Percentiles rank a stretch among this genome's conserved stretches.
Evolutionary conservation across 2,113 vertebrate genomes (phyloP).

Genomic region (Ameiurus melas): DNA sequence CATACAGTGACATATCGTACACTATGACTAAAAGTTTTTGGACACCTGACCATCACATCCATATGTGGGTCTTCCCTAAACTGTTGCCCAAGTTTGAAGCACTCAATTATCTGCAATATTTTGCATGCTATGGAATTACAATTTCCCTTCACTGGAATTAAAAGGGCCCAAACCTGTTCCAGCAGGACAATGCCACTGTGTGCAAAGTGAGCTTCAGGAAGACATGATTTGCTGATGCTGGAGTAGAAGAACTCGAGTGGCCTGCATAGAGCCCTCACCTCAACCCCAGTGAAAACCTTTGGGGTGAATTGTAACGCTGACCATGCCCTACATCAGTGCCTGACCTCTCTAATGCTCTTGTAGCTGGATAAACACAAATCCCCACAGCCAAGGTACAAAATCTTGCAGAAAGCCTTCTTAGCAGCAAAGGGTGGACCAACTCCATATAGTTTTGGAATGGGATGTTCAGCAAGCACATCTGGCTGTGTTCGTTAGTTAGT

Average conservation of each 20-base stretch:
- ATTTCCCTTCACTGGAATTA: neutral
- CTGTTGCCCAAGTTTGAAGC: neutral
- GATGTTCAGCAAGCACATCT: neutral
- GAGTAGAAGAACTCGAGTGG: neutral
- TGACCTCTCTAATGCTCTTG: neutral
- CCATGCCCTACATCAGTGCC: neutral
- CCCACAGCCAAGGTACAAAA: neutral
- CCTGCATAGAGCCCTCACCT: neutral
- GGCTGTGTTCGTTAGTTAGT: neutral
- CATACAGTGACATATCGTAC: neutral
- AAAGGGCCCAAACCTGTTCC: neutral
- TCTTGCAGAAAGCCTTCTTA: neutral
- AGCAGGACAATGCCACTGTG: neutral
- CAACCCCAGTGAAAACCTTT: neutral
- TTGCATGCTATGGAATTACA: neutral
- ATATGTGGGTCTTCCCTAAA: neutral
- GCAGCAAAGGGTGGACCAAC: neutral
- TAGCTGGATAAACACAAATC: neutral
- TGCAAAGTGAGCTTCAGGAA: neutral
- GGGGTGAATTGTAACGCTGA: neutral
- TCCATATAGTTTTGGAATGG: neutral
- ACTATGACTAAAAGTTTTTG: neutral
- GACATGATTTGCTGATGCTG: neutral
- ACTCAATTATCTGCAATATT: neutral
- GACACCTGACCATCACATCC: neutral